Conservation (phyloP, 2,797 vertebrate genomes). For the Coregonus sp. region DNA sequence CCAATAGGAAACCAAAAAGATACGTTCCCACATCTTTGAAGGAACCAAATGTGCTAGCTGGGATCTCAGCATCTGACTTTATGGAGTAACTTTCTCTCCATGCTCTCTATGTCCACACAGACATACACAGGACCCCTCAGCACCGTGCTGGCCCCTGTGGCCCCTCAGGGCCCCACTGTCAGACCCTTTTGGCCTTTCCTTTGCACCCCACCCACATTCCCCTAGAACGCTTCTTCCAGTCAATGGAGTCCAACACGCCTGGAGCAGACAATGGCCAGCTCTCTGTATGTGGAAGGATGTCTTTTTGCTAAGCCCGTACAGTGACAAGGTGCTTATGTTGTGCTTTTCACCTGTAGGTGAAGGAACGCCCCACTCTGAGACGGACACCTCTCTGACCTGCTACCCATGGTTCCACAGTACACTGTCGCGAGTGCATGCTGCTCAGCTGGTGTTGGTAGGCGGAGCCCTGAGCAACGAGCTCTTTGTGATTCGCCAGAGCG, state of each 20-base stretch:
- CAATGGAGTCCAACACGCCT: constrained; percentile 64
- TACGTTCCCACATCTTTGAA: too few species aligned
- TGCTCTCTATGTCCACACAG: constrained; percentile 40
- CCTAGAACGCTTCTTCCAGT: constrained; percentile 81
- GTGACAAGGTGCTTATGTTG: background rate
- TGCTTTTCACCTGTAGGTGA: constrained; percentile 53
- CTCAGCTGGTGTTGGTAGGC: constrained; percentile 82
- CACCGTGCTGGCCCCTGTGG: constrained; percentile 39
- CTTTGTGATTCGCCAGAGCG: constrained; percentile 86
- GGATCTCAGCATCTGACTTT: background rate
- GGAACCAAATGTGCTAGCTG: too few species aligned
- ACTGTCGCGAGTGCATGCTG: constrained; percentile 79
- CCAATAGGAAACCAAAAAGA: too few species aligned
- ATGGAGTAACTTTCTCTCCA: background rate
- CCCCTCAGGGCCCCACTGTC: constrained; percentile 41
- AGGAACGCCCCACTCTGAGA: constrained; percentile 53
- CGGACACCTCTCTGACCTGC: constrained; percentile 68
- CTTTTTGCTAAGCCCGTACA: background rate
- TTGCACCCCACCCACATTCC: constrained; percentile 76
- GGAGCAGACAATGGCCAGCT: constrained; percentile 60
- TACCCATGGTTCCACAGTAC: constrained; percentile 89
- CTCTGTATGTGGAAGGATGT: background rate
- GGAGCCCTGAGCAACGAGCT: constrained; percentile 80
- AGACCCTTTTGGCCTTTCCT: constrained; percentile 65
- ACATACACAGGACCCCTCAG: constrained; percentile 68